phyloP scores from a whole-genome alignment of 2,113 vertebrate species.

The Atrichornis clamosus region DNA sequence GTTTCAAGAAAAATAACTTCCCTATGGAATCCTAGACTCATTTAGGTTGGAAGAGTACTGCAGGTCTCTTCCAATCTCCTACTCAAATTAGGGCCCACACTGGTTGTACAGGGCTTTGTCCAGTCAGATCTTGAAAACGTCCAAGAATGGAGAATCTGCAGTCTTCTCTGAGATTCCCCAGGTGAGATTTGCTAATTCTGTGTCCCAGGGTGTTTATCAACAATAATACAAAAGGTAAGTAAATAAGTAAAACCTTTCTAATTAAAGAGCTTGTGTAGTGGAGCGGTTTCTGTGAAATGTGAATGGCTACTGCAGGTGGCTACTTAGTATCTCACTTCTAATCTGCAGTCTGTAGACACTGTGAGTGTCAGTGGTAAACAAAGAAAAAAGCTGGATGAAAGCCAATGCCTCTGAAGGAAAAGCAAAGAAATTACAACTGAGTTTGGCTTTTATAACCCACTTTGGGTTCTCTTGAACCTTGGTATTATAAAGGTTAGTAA shows the following conservation, averaged over 20 bases:
- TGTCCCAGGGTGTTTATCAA: neutral
- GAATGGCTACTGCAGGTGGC: neutral
- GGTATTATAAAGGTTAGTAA: neutral
- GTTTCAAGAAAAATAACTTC: neutral
- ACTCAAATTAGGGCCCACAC: neutral
- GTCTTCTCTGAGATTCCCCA: neutral
- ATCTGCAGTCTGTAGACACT: neutral
- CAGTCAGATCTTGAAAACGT: neutral
- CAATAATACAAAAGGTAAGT: neutral
- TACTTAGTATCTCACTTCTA: neutral
- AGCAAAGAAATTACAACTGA: neutral
- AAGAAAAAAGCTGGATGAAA: neutral
- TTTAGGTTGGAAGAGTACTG: neutral
- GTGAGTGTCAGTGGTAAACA: neutral
- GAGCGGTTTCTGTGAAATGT: neutral
- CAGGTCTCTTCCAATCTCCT: neutral
- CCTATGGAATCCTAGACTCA: neutral
- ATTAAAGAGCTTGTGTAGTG: neutral
- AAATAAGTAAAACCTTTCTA: neutral
- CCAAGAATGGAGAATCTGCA: neutral
- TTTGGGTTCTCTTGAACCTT: neutral
- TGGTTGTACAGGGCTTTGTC: neutral
- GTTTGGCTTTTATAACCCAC: neutral
- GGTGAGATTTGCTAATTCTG: neutral
- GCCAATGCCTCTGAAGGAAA: neutral